Evolutionary conservation across 2,797 vertebrate genomes (phyloP), one percentile per base, ranked within the genome.

Genomic region (Ficedula albicollis): DNA sequence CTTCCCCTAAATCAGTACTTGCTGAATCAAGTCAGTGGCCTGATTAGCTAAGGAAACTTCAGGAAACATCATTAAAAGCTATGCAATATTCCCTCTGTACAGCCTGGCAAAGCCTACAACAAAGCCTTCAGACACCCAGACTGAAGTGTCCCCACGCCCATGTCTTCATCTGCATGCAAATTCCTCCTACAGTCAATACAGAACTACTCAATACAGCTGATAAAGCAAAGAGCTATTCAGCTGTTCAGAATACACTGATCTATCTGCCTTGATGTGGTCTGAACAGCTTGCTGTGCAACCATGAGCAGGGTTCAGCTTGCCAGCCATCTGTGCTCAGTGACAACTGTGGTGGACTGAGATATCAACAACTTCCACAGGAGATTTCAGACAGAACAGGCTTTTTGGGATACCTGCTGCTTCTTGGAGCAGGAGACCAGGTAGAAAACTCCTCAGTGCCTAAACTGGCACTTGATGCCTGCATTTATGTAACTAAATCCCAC

Each of bases 401-500:
- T 84, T 87, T 51, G 21, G 27, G 25, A 68, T 44, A 38, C 4
- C 14, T 75, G 66, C 69, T 76, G 4, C 69, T 84, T 75, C 46
- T 52, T 63, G 64, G 68, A 84, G 73, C 32, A 72, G 49, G 46
- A 91, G 38, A 62, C 54, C 51, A 90, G 66, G 72, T 10, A 81
- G 69, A 54, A 93, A 86, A 86, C 22, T 58, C 54, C 54, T 54
- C 85, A 58, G 25, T 51, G 20, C 38, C 55, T 78, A 51, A 83
- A 76, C 60, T 59, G 87, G 73, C 39, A 81, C 58, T 64, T 3
- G 3, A 64, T 78, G 72, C n/a, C 46, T 39, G 29, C 27, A 27
- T 84, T 97, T 94, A 86, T 69, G 51, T 91, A 88, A 95, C 83
- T 78, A 73, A 95, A 90, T 88, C 87, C 69, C 62, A 88, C 51